Conservation (phyloP, 1,140 invertebrate species). For the Formica exsecta region DNA sequence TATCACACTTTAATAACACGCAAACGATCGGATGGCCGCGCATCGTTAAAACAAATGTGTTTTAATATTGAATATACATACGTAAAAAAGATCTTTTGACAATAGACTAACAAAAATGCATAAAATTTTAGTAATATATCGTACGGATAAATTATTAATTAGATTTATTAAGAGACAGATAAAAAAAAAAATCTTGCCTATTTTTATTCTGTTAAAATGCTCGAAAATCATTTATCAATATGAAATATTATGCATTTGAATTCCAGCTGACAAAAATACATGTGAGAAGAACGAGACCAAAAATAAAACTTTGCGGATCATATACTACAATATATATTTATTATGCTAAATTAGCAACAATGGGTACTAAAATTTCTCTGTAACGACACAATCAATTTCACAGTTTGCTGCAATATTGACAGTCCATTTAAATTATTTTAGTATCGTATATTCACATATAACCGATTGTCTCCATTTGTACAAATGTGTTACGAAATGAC, state of each 20-base stretch:
- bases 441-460: background rate
- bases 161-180: background rate
- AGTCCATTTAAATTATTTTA: background rate
- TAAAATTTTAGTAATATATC: background rate
- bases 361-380: background rate
- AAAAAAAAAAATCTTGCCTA: background rate
- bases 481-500: constrained; percentile 5
- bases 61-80: constrained; percentile 8
- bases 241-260: background rate
- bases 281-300: background rate
- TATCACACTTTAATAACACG: constrained; percentile 58
- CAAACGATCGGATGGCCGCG: constrained; percentile 1
- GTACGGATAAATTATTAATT: background rate
- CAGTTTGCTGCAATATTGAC: background rate
- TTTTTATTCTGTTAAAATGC: background rate
- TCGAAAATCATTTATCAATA: background rate
- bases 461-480: background rate
- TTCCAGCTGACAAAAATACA: background rate
- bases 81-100: background rate
- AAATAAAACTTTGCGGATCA: background rate
- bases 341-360: background rate
- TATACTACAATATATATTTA: background rate
- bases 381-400: background rate
- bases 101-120: constrained; percentile 14
- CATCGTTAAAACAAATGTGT: background rate